Evolutionary conservation across 1,140 invertebrate species (phyloP).

Genomic region (Zaprionus davidi): DNA sequence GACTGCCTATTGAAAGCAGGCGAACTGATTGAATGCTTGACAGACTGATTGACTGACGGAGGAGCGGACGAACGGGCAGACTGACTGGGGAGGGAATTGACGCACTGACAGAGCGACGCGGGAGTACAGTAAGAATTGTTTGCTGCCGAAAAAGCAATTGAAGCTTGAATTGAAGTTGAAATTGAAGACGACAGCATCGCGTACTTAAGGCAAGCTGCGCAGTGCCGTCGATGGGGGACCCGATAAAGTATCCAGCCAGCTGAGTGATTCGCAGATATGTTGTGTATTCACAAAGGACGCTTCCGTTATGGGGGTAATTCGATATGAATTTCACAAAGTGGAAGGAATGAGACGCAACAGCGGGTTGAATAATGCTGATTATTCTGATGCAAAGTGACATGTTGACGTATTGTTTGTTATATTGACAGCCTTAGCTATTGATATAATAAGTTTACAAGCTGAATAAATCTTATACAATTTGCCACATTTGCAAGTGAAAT

Average conservation of each 20-base stretch:
- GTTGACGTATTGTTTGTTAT: background rate
- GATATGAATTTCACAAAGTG: background rate
- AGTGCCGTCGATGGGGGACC: conserved; percentile 13
- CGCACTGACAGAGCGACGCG: background rate
- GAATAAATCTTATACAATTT: background rate
- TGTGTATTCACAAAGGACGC: conserved; percentile 7
- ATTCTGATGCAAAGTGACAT: background rate
- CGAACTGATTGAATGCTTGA: conserved; percentile 46
- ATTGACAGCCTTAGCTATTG: background rate
- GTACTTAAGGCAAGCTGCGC: conserved; percentile 32
- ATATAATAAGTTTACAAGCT: background rate
- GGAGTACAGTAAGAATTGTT: background rate
- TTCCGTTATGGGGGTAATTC: conserved; percentile 23
- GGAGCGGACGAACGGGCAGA: conserved; percentile 22
- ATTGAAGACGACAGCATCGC: conserved; percentile 17
- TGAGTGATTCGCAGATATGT: conserved; percentile 32
- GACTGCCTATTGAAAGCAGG: conserved; percentile 25
- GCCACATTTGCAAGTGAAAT: background rate
- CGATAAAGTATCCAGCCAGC: conserved; percentile 55
- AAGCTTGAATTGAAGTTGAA: conserved; percentile 18
- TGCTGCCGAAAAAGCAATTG: conserved; percentile 38
- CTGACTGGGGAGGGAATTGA: conserved; percentile 23
- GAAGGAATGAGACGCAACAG: background rate
- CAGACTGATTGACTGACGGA: conserved; percentile 43
- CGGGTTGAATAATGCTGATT: background rate